Conservation (phyloP, 2,113 vertebrate species). For the Clupea harengus region DNA sequence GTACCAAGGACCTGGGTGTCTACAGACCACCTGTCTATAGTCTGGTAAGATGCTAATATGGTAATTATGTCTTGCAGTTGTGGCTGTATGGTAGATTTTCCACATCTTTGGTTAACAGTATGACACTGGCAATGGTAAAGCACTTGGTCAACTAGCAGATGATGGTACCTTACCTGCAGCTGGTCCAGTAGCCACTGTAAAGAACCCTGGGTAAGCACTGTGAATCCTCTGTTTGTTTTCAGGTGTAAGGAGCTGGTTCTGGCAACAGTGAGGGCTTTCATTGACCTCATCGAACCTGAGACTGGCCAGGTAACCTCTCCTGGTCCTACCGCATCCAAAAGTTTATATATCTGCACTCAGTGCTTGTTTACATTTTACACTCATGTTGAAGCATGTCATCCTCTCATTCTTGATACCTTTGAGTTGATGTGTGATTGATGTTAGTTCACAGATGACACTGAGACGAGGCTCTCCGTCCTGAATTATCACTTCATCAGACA, state of each 20-base stretch:
- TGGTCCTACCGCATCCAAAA: too few species aligned
- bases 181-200: background rate
- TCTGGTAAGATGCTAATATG: slow-evolving; percentile 78
- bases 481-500: slow-evolving; percentile 91
- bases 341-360: too few species aligned
- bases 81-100: background rate
- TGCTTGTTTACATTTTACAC: background rate
- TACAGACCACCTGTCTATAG: slow-evolving; percentile 95
- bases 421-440: background rate
- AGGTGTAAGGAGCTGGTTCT: slow-evolving; percentile 97
- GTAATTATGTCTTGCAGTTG: background rate
- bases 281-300: slow-evolving; percentile 89
- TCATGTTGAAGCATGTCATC: background rate
- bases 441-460: slow-evolving; percentile 84
- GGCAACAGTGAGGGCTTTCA: slow-evolving; percentile 86
- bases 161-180: background rate
- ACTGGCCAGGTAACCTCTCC: slow-evolving; percentile 81
- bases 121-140: background rate
- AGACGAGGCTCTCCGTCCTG: slow-evolving; percentile 79
- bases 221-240: slow-evolving; percentile 23
- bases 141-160: background rate
- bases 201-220: background rate
- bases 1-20: slow-evolving; percentile 94
- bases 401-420: background rate
- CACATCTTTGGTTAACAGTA: background rate